Percentiles rank a stretch among this genome's conserved stretches.
These are phyloP conservation scores for Yasuhikotakia modesta DNA, from an alignment of 2,797 vertebrate genomes.

Conservation along the genomic window DNA sequence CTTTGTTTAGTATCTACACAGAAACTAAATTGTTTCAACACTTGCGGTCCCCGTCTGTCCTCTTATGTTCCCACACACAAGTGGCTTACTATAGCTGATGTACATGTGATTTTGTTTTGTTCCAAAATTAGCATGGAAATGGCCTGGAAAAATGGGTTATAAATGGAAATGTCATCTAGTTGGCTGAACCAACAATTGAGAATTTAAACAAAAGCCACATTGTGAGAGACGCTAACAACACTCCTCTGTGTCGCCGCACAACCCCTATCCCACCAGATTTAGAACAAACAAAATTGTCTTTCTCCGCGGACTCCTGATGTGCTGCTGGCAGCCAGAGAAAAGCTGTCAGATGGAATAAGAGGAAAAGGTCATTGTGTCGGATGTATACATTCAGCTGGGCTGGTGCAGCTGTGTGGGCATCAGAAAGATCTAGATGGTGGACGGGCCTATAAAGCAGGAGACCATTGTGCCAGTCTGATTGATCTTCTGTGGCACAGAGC, in stretches of 20 bases:
- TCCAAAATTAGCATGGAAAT: slow-evolving; percentile 77
- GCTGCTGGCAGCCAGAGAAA: slow-evolving; percentile 54
- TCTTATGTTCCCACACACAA: slow-evolving; percentile 64
- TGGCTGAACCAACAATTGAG: slow-evolving; percentile 69
- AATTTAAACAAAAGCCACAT: slow-evolving; percentile 69
- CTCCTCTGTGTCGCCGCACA: slow-evolving; percentile 69
- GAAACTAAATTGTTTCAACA: slow-evolving; percentile 1
- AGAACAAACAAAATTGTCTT: slow-evolving; percentile 57
- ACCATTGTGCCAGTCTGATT: slow-evolving; percentile 80
- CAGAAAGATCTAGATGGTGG: slow-evolving; percentile 67
- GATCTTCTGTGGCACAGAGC: slow-evolving; percentile 72
- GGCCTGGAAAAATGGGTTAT: slow-evolving; percentile 73
- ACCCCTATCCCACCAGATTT: slow-evolving; percentile 63
- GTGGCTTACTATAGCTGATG: slow-evolving; percentile 74
- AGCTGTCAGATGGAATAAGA: slow-evolving; percentile 54
- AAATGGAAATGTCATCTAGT: slow-evolving; percentile 75
- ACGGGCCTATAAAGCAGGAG: slow-evolving; percentile 71
- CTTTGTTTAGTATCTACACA: background rate
- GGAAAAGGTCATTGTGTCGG: slow-evolving; percentile 69
- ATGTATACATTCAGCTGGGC: slow-evolving; percentile 73
- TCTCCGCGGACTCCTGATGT: slow-evolving; percentile 52
- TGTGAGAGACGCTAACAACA: slow-evolving; percentile 72
- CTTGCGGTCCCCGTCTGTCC: background rate
- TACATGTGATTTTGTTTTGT: slow-evolving; percentile 70
- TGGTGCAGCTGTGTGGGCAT: slow-evolving; percentile 77